phyloP scores from a whole-genome alignment of 2,888 invertebrate species.

The Tetrapedia diversipes region DNA sequence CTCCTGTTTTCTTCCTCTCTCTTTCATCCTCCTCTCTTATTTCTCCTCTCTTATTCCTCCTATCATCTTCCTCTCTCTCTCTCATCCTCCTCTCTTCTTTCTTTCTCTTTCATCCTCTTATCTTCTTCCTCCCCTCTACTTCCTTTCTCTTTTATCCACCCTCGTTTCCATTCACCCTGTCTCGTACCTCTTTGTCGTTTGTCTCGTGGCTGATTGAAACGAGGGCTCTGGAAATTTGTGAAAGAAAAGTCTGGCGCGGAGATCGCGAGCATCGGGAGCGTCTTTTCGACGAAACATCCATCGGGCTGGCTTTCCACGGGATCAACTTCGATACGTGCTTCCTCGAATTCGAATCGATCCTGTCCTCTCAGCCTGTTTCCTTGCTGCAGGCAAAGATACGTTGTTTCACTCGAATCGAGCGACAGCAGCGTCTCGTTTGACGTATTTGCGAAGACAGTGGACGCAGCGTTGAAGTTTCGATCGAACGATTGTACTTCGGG shows the following conservation, averaged over 20 bases:
- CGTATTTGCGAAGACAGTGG: neutral
- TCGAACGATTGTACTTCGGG: neutral
- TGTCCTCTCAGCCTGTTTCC: too few species aligned
- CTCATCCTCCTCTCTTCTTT: neutral
- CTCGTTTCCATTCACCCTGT: neutral
- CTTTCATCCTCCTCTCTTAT: too few species aligned
- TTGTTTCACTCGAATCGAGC: slow-evolving; percentile 15
- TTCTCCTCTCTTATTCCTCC: too few species aligned
- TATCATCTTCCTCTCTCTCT: slow-evolving; percentile 31
- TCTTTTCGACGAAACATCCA: slow-evolving; percentile 34
- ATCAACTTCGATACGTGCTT: slow-evolving; percentile 34
- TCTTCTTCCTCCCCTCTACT: too few species aligned
- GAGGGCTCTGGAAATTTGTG: slow-evolving; percentile 16
- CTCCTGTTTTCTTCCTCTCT: neutral
- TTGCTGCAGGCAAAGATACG: too few species aligned
- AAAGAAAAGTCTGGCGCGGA: slow-evolving; percentile 17
- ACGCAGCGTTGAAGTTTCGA: neutral
- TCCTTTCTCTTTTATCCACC: too few species aligned
- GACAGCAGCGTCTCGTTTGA: slow-evolving; percentile 25
- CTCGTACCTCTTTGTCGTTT: neutral
- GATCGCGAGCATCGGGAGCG: slow-evolving; percentile 12
- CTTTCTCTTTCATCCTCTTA: too few species aligned
- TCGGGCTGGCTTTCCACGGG: slow-evolving; percentile 5
- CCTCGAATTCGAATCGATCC: slow-evolving; percentile 34
- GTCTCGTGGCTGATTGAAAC: neutral